Evolutionary conservation across 2,888 invertebrate genomes (phyloP).

Genomic region (Cynaeus angustus): DNA sequence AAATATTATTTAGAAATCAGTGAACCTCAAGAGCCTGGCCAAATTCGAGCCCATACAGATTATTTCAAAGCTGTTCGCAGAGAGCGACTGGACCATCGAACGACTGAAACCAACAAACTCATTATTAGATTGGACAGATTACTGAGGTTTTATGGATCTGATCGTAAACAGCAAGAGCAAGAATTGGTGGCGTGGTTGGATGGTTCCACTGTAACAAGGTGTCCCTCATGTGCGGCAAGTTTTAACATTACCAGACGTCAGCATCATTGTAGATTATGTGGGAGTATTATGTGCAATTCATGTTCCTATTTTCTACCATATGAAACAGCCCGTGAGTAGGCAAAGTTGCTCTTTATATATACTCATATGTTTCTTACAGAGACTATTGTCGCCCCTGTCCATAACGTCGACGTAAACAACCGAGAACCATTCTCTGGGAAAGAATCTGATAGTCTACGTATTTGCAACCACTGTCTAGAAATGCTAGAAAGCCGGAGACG

Average conservation of each 20-base stretch:
- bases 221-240: constrained; percentile 91
- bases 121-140: constrained; percentile 95
- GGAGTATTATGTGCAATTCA: constrained; percentile 93
- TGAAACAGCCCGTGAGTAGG: constrained; percentile 80
- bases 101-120: constrained; percentile 96
- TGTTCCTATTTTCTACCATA: constrained; percentile 91
- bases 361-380: constrained; percentile 58
- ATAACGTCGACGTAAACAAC: constrained; percentile 59
- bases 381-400: constrained; percentile 67
- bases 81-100: constrained; percentile 87
- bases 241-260: constrained; percentile 92
- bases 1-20: constrained; percentile 71
- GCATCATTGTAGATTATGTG: constrained; percentile 97
- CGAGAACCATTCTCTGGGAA: constrained; percentile 64
- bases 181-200: constrained; percentile 94
- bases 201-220: constrained; percentile 90
- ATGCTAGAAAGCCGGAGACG: constrained; percentile 85
- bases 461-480: constrained; percentile 86
- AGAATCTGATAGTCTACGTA: constrained; percentile 77
- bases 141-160: constrained; percentile 81
- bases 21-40: constrained; percentile 80
- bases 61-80: constrained; percentile 82
- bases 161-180: constrained; percentile 83
- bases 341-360: neutral
- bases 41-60: constrained; percentile 79